Evolutionary conservation across 2,797 vertebrate genomes (phyloP), one percentile per base, ranked within the genome.

Genomic region (Arrhamphus sclerolepis): DNA sequence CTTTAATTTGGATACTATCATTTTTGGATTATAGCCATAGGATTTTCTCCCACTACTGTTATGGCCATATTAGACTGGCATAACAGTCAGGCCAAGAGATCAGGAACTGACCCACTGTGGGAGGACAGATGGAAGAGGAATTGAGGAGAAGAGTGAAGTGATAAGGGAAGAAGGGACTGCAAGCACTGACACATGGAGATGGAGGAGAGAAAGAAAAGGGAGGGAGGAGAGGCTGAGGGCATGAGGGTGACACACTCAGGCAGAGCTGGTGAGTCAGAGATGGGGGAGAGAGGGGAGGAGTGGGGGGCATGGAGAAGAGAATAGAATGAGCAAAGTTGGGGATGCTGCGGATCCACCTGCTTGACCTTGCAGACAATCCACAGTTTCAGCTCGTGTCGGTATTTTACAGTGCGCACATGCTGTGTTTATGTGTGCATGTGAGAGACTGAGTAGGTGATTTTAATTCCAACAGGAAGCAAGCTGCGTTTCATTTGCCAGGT

Each of bases 321-420:
- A 80, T 69, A 70, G 75, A 52, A 11, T 53, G 60, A 72, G 57
- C 9, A 6, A 34, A n/a, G n/a, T n/a, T n/a, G 57, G 49, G 64
- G 70, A 62, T 67, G 72, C 62, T 44, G 81, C 70, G 77, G 71
- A 88, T 87, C 84, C 82, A 86, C 81, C 62, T 58, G 75, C 83
- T 83, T 87, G 89, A 89, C 88, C 89, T 89, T 89, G 77, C 55
- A 83, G 73, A 82, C 73, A 66, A 66, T 65, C 64, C 77, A 68
- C 31, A 44, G 72, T 69, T 55, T 64, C 53, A 52, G 46, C 28
- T 54, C 56, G 48, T 62, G 29, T 57, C 48, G 51, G 24, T 61
- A 38, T 49, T 34, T 34, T 34, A 9, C 16, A 28, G 68, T 14
- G 34, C 40, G 3, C 22, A 28, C 57, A 31, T 14, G 19, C 7